Evolutionary conservation across 1,140 invertebrate genomes (phyloP), one percentile per base, ranked within the genome.

Genomic region (Nomia melanderi): DNA sequence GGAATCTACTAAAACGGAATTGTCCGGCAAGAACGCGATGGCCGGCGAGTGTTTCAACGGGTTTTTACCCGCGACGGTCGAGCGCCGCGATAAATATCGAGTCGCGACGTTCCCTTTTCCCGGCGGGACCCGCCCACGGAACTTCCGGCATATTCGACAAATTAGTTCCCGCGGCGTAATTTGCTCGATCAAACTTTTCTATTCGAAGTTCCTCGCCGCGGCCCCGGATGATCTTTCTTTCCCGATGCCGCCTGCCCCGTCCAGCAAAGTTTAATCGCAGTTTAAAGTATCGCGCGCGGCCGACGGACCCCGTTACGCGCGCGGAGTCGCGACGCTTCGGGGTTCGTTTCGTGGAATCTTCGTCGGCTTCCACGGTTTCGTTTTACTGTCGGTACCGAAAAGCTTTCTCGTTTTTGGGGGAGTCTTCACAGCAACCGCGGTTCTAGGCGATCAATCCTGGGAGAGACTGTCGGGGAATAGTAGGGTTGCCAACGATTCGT

Each of bases 151-250:
- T 80, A 71, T 82, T 83, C 81, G 64, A 77, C 67, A 63, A 83
- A 83, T 77, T 78, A 82, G 80, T 83, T 82, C 77, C 53, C 64
- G 23, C 70, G 53, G 44, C 53, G 76, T 83, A 83, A 83, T 83
- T 82, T 78, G 76, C 64, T 74, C 75, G 75, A 83, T 83, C 67
- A 67, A 83, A 83, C 79, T 83, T 83, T 83, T 78, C 81, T 69
- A 72, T 60, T 71, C 73, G 11, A 77, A 77, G 31, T 65, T 62
- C 54, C n/a, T 8, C 69, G 27, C 41, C 60, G 41, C 27, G 66
- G n/a, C n/a, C 33, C 59, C 23, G n/a, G 47, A 39, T 56, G 77
- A 83, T 82, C 82, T 78, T 78, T 66, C 71, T 75, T 56, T 20
- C 47, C 36, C 60, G 56, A 14, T 69, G 53, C 57, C 73, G 25